Percentiles rank a stretch among this genome's conserved stretches.
Conservation (phyloP, 2,888 invertebrate species). For the Phalera bucephala region DNA sequence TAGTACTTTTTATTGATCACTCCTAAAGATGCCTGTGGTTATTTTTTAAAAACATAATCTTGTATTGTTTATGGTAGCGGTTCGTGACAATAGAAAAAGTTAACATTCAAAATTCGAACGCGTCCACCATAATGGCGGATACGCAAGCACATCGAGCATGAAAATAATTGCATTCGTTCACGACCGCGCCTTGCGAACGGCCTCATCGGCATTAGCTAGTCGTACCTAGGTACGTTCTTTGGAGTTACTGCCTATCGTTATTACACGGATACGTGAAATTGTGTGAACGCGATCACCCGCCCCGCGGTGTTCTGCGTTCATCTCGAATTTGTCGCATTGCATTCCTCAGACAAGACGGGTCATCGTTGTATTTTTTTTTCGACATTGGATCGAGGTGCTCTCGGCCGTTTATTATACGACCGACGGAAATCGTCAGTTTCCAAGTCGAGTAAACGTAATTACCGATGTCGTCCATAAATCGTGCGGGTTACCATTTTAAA, state of each 20-base stretch:
- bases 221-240: conserved; percentile 53
- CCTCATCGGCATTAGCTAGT: conserved; percentile 52
- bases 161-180: conserved; percentile 71
- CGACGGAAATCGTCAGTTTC: conserved; percentile 46
- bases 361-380: conserved; percentile 54
- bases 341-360: conserved; percentile 62
- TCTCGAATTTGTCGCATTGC: conserved; percentile 69
- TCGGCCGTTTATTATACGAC: conserved; percentile 53
- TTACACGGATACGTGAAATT: conserved; percentile 59
- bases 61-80: not conserved
- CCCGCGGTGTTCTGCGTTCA: conserved; percentile 45
- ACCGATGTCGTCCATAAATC: conserved; percentile 35
- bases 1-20: too few species aligned
- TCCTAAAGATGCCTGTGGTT: too few species aligned
- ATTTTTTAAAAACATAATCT: too few species aligned
- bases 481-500: conserved; percentile 44
- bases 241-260: conserved; percentile 57
- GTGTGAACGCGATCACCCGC: conserved; percentile 39
- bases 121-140: conserved; percentile 64
- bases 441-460: conserved; percentile 42
- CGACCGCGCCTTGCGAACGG: conserved; percentile 70
- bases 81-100: conserved; percentile 5
- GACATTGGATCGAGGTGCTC: conserved; percentile 51
- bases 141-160: conserved; percentile 62
- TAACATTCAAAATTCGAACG: conserved; percentile 39